A percentile compares a stretch with the other conserved stretches of the same genome.
Evolutionary conservation across 2,113 vertebrate species (phyloP).

Genomic region (Chascanopsetta lugubris): DNA sequence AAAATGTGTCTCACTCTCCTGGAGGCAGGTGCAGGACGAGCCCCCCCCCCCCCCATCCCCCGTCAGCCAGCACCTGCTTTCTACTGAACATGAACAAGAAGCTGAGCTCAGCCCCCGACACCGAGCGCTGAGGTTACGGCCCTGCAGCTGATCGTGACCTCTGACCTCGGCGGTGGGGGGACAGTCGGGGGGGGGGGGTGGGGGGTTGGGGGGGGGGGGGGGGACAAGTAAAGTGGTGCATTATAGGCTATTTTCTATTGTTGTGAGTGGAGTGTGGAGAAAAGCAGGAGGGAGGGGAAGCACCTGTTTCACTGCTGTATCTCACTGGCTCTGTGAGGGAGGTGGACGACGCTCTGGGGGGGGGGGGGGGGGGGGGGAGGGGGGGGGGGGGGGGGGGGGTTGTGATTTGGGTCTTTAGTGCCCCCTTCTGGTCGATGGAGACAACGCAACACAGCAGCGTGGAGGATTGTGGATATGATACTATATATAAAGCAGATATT

Average conservation of each 20-base stretch:
- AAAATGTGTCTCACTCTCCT: neutral
- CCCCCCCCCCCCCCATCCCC: no score
- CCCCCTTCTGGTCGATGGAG: conserved; percentile 59
- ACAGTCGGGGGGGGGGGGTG: no score
- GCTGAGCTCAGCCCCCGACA: conserved; percentile 32
- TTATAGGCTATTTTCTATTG: conserved; percentile 55
- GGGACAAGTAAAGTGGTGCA: conserved; percentile 55
- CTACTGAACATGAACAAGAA: conserved; percentile 20
- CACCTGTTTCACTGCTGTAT: conserved; percentile 69
- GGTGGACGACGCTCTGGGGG: conserved; percentile 12
- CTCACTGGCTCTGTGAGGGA: conserved; percentile 35
- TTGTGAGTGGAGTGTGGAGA: conserved; percentile 41
- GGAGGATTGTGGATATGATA: no score
- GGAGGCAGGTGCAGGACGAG: conserved; percentile 59
- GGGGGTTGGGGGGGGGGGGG: no score
- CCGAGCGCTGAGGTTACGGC: conserved; percentile 27
- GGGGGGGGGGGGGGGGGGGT: no score
- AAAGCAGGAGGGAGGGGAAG: conserved; percentile 19
- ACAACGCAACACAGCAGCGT: conserved; percentile 10
- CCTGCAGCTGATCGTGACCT: conserved; percentile 58
- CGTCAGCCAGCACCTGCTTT: conserved; percentile 37
- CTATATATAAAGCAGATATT: neutral
- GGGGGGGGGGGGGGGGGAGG: no score
- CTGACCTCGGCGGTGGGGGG: no score
- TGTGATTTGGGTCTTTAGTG: no score